Evolutionary conservation across 2,797 vertebrate genomes (phyloP).

Genomic region (Galago senegalensis): DNA sequence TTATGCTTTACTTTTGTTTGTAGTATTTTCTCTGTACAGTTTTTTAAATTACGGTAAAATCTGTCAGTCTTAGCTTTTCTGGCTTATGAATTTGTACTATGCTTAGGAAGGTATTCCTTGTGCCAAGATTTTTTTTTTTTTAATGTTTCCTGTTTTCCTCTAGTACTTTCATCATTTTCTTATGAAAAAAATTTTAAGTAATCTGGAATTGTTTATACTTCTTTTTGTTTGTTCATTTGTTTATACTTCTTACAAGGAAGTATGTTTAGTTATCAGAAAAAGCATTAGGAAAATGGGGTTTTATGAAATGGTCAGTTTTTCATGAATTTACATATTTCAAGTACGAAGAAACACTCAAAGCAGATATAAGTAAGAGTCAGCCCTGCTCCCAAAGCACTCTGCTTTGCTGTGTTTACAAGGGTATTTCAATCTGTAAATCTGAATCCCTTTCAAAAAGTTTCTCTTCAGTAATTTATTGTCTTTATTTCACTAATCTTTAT

Average conservation of each 20-base stretch:
- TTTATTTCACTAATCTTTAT: constrained; percentile 56
- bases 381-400: neutral
- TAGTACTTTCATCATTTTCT: constrained; percentile 16
- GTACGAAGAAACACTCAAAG: constrained; percentile 48
- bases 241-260: constrained; percentile 2
- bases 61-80: neutral
- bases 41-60: neutral
- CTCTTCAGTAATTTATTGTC: constrained; percentile 20
- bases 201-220: constrained; percentile 26
- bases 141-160: constrained; percentile 21
- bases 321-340: constrained; percentile 19
- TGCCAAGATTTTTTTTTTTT: neutral
- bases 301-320: constrained; percentile 29
- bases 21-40: neutral
- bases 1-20: neutral
- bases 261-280: neutral
- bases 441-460: constrained; percentile 19
- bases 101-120: neutral
- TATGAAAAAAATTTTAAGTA: neutral
- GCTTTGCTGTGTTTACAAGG: neutral
- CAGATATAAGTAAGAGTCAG: neutral
- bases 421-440: neutral
- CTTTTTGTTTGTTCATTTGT: neutral
- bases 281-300: neutral
- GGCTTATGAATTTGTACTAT: neutral